phyloP scores from a whole-genome alignment of 2,888 invertebrate species.

The Sussaba pulchella region DNA sequence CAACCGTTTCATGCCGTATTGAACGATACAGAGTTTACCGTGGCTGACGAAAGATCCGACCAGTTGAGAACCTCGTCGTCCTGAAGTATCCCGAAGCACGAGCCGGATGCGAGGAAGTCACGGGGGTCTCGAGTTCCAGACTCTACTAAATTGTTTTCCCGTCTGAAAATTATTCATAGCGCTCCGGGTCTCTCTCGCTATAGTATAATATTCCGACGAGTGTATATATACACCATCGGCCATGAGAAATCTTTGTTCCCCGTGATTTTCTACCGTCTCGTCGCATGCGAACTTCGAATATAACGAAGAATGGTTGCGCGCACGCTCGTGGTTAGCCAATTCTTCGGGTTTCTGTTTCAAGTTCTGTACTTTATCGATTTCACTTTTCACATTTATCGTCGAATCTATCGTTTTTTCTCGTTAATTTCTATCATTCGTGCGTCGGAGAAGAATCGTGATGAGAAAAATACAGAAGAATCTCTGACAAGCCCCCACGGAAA shows the following conservation, averaged over 20 bases:
- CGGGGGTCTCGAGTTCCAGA: constrained; percentile 68
- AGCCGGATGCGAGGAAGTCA: constrained; percentile 64
- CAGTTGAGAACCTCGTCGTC: constrained; percentile 58
- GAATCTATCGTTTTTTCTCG: constrained; percentile 16
- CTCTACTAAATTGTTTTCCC: constrained; percentile 76
- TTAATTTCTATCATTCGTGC: constrained; percentile 32
- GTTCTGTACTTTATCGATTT: constrained; percentile 21
- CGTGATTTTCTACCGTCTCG: constrained; percentile 58
- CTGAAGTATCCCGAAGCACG: constrained; percentile 58
- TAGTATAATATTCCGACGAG: constrained; percentile 35
- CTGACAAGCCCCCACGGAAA: constrained; percentile 16
- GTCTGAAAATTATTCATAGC: constrained; percentile 76
- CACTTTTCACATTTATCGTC: constrained; percentile 7
- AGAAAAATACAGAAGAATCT: not conserved
- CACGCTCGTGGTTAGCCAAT: not conserved
- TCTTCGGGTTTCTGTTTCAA: constrained; percentile 36
- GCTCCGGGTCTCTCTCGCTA: constrained; percentile 47
- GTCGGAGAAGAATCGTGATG: not conserved
- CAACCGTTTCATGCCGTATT: too few species aligned
- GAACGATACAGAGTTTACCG: too few species aligned
- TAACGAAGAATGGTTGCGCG: not conserved
- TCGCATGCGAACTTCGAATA: constrained; percentile 24
- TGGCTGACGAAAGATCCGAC: constrained; percentile 6
- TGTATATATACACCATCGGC: constrained; percentile 23
- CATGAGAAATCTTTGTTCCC: constrained; percentile 65